Conservation (phyloP, 2,113 vertebrate species). For the Progne subis region DNA sequence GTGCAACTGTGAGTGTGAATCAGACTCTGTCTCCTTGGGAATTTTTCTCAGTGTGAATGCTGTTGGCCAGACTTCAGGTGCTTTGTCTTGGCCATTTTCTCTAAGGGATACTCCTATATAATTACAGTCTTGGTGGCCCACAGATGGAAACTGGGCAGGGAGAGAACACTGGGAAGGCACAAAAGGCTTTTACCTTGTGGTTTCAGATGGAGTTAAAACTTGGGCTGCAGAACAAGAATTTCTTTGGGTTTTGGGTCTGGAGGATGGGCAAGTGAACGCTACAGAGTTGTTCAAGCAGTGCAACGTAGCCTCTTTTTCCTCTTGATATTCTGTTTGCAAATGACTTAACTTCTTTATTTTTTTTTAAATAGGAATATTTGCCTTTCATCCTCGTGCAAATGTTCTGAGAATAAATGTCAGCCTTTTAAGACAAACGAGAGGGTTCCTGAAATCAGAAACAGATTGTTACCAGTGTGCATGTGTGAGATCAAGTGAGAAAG, state of each 20-base stretch:
- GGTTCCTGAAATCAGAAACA: neutral
- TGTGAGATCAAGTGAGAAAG: neutral
- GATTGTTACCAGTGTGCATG: neutral
- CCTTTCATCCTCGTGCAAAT: conserved; percentile 9
- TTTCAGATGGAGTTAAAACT: neutral
- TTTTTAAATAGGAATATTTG: neutral
- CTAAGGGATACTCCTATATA: neutral
- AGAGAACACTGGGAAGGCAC: neutral
- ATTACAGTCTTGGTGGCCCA: neutral
- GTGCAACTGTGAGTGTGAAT: neutral
- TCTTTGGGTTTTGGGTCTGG: neutral
- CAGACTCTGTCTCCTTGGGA: neutral
- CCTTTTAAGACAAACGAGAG: neutral
- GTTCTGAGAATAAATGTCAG: conserved; percentile 17
- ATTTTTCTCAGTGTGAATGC: neutral
- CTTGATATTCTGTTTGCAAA: conserved; percentile 4
- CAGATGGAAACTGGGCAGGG: neutral
- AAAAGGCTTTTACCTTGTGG: neutral
- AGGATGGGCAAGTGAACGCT: neutral
- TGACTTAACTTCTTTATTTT: neutral
- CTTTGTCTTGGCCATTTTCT: conserved; percentile 18
- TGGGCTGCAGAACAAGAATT: neutral
- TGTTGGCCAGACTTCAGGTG: neutral
- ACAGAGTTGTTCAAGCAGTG: neutral
- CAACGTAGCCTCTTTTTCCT: neutral